Evolutionary conservation across 2,797 vertebrate species (phyloP), one percentile per base, ranked within the genome.

Genomic region (Cirrhinus mrigala): DNA sequence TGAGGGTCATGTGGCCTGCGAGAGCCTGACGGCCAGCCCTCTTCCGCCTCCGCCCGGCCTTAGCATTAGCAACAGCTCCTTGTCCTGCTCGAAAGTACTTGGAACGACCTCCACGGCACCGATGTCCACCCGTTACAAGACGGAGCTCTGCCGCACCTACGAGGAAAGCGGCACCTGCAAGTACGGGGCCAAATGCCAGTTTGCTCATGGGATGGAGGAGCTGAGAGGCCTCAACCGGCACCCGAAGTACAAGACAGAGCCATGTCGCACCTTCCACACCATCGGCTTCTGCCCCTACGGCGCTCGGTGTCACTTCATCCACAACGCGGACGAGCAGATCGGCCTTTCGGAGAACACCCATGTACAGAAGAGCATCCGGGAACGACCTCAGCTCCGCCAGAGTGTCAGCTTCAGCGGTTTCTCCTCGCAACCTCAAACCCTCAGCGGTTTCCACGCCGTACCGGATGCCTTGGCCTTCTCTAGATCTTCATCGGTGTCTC

Each of bases 221-320:
- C 88, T 96, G 40, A 66, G 96, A 1, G 95, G 95, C 29, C 93
- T 97, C 6, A 94, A 89, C 90, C 68, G 96, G 1, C 96, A 97
- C 87, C 96, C 96, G 12, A 96, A 96, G 85, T 96, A 97, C 92
- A 97, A 97, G 91, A 96, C 96, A 0, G 96, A 96, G 92, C 94
- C 94, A 0, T 97, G 96, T 87, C 95, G 95, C 90, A 96, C 96
- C 0, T 97, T 96, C 89, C 96, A 97, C 93, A 96, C 95, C 0
- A 94, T 95, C 0, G 96, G 96, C 81, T 96, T 97, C 92, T 97
- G 96, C 82, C 96, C 96, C 0, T 97, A 97, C 0, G 96, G 96
- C 0, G 94, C 95, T 64, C 95, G 96, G 78, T 97, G 96, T 89
- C 96, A 96, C 92, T 97, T 97, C 89, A 94, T 97, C 86, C 96